These are phyloP conservation scores for Desmophyllum pertusum DNA, from an alignment of 92 coral and sea anemone genomes.

Conservation along the genomic window DNA sequence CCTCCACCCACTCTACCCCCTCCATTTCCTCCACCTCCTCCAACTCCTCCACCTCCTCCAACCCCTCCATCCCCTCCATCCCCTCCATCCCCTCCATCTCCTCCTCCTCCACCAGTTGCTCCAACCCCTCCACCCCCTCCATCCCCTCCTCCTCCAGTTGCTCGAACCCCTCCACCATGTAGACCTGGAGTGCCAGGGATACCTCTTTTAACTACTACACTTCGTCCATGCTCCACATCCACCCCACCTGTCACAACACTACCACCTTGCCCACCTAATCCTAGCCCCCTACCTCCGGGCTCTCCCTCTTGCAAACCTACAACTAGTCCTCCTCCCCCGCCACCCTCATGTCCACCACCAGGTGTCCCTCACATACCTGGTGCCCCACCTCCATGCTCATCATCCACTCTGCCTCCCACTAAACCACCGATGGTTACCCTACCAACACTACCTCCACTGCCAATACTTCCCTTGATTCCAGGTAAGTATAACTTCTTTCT, in stretches of 20 bases:
- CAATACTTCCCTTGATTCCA: background rate
- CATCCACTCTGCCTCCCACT: background rate
- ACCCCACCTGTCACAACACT: constrained; percentile 19
- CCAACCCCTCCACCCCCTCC: background rate
- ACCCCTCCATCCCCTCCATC: background rate
- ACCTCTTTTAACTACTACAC: background rate
- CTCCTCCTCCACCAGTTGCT: background rate
- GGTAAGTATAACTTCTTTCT: constrained; percentile 1
- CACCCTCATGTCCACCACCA: constrained; percentile 17
- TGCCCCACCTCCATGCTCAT: constrained; percentile 21
- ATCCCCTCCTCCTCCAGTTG: background rate
- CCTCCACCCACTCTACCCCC: background rate
- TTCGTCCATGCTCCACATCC: constrained; percentile 13
- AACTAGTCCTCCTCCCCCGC: constrained; percentile 24
- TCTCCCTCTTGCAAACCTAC: constrained; percentile 15
- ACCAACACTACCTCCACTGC: constrained; percentile 17
- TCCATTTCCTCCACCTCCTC: background rate
- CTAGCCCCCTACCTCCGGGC: background rate
- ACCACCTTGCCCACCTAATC: constrained; percentile 11
- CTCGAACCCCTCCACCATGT: constrained; percentile 1
- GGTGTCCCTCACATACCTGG: background rate
- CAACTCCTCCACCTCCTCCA: background rate
- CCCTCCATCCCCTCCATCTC: background rate
- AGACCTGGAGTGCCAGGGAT: background rate
- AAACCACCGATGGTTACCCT: background rate